phyloP scores from a whole-genome alignment of 2,888 invertebrate genomes.

The Acleris cristana region DNA sequence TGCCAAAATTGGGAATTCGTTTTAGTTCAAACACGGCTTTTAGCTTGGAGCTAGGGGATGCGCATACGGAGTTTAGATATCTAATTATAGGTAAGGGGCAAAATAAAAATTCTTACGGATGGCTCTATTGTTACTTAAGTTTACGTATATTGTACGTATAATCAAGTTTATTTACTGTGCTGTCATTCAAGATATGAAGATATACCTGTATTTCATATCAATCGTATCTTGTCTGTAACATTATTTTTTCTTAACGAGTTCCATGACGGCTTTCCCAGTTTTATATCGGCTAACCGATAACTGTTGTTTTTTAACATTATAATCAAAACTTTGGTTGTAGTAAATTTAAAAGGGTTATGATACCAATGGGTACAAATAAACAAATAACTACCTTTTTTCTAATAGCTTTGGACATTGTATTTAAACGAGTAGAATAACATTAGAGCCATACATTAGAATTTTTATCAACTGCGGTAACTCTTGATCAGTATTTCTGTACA shows the following conservation, averaged over 20 bases:
- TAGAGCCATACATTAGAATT: constrained; percentile 20
- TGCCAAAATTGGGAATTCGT: constrained; percentile 32
- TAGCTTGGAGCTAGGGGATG: constrained; percentile 16
- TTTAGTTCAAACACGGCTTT: constrained; percentile 23
- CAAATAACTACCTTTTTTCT: no score
- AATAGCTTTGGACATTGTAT: no score
- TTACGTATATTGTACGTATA: no score
- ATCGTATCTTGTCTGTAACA: not conserved
- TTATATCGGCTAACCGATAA: no score
- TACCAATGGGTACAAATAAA: no score
- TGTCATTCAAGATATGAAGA: not conserved
- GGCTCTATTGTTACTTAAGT: not conserved
- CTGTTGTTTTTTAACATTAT: no score
- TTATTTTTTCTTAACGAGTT: no score
- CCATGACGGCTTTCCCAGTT: no score
- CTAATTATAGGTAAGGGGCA: constrained; percentile 2
- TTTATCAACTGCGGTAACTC: constrained; percentile 21
- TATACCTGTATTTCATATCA: not conserved
- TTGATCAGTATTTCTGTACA: constrained; percentile 3
- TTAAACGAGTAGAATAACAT: not conserved
- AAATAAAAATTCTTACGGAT: constrained; percentile 15
- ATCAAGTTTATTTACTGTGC: not conserved
- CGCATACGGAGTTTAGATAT: constrained; percentile 26
- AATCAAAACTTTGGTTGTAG: no score
- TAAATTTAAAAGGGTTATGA: no score